These are phyloP conservation scores for Tychaedon coryphoeus DNA, from an alignment of 2,113 vertebrate species.

Conservation along the genomic window DNA sequence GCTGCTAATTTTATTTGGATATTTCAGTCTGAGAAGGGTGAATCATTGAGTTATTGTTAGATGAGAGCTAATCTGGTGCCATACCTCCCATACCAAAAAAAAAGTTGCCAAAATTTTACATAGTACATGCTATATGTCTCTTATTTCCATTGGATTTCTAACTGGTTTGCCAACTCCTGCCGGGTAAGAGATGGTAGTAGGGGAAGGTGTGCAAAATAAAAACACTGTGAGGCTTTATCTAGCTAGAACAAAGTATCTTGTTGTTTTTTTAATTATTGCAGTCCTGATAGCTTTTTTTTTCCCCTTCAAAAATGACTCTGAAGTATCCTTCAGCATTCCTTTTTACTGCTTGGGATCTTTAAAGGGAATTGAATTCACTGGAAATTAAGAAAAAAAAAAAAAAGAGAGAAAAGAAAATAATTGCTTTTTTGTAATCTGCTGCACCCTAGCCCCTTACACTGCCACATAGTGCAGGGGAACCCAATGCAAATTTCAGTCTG, in stretches of 20 bases:
- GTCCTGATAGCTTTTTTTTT: neutral
- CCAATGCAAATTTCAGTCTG: neutral
- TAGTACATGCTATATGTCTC: fast-evolving
- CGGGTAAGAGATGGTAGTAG: neutral
- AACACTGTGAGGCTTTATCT: neutral
- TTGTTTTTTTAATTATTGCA: neutral
- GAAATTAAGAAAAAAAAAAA: neutral
- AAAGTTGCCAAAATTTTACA: neutral
- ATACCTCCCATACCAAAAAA: neutral
- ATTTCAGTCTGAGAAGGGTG: neutral
- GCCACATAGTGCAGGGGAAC: neutral
- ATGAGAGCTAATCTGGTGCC: neutral
- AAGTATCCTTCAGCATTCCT: neutral
- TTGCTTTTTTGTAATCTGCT: neutral
- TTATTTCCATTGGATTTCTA: neutral
- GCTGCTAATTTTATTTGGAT: neutral
- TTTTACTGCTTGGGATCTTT: neutral
- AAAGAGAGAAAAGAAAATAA: neutral
- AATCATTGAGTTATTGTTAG: neutral
- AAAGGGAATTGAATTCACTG: neutral
- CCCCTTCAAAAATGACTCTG: neutral
- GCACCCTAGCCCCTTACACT: neutral
- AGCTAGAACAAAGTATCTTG: neutral
- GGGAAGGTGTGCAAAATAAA: neutral
- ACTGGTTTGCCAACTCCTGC: neutral